Evolutionary conservation across 1,140 invertebrate species (phyloP).

Genomic region (Mylabris phalerata): DNA sequence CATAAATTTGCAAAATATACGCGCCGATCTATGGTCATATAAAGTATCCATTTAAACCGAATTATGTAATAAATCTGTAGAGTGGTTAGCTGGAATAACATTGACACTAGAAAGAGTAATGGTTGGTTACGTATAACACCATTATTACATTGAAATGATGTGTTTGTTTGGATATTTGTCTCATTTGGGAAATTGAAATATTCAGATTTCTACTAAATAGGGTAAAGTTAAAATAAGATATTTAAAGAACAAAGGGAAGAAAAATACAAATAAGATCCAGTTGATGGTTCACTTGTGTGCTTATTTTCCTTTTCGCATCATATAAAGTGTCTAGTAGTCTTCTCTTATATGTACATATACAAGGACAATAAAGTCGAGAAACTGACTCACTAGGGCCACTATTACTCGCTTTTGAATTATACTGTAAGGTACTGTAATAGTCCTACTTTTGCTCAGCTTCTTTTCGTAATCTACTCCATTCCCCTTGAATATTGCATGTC

Average conservation of each 20-base stretch:
- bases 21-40: no score
- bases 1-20: no score
- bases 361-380: slow-evolving; percentile 11
- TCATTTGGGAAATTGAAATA: no score
- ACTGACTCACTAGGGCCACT: slow-evolving; percentile 10
- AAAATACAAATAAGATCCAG: no score
- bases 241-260: no score
- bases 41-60: no score
- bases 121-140: slow-evolving; percentile 1
- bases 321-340: no score
- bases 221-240: no score
- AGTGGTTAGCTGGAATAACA: neutral
- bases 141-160: slow-evolving; percentile 1
- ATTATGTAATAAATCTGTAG: slow-evolving; percentile 6
- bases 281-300: no score
- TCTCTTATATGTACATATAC: neutral
- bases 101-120: slow-evolving; percentile 11
- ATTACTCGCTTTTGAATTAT: slow-evolving; percentile 10
- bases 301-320: no score
- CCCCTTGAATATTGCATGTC: slow-evolving; percentile 10
- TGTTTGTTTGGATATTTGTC: no score
- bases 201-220: no score
- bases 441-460: neutral
- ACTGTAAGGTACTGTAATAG: slow-evolving; percentile 6
- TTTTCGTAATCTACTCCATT: slow-evolving; percentile 1